Evolutionary conservation across 64 coral and sea anemone genomes (phyloP).

Genomic region (Stichodactyla mertensii): DNA sequence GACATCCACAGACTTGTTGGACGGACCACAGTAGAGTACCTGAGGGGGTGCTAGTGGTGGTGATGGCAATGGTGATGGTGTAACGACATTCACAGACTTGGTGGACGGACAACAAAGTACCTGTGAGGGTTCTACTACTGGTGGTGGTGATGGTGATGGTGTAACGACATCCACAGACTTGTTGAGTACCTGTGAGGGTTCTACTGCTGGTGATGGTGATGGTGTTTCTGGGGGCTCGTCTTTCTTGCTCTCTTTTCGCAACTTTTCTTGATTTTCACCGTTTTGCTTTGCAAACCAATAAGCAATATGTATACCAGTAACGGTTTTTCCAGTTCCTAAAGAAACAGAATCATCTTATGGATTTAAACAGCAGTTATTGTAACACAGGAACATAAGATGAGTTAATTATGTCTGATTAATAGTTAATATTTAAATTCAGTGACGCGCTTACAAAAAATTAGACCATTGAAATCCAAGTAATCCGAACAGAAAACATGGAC

Average conservation of each 20-base stretch:
- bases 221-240: neutral
- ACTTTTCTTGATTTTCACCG: neutral
- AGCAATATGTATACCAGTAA: conserved; percentile 90
- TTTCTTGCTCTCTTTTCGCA: neutral
- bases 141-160: conserved; percentile 18
- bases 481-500: no score
- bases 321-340: conserved; percentile 91
- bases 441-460: no score
- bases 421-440: no score
- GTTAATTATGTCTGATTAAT: no score
- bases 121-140: conserved; percentile 12
- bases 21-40: conserved; percentile 93
- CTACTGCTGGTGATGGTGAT: no score
- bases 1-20: conserved; percentile 95
- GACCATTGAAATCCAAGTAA: neutral
- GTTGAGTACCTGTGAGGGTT: no score
- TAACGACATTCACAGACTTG: no score
- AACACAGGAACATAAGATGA: neutral
- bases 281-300: conserved; percentile 86
- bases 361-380: neutral
- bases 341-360: neutral
- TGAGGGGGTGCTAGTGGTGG: conserved; percentile 40
- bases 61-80: neutral
- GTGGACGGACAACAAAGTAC: no score
- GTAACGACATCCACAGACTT: no score